These are phyloP conservation scores for Cynaeus angustus DNA, from an alignment of 2,888 invertebrate species.

Conservation along the genomic window DNA sequence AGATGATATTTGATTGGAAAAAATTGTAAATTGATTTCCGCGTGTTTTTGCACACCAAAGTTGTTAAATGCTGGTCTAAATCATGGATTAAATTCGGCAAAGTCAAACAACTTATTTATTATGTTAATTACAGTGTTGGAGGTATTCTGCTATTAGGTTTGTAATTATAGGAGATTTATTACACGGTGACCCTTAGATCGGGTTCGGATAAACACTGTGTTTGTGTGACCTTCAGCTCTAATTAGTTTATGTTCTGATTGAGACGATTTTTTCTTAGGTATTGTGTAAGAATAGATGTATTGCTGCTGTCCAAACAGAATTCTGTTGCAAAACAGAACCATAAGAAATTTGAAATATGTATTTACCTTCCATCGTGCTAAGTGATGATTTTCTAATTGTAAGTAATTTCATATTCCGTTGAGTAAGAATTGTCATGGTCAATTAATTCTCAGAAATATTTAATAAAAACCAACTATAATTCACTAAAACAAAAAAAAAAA, in stretches of 20 bases:
- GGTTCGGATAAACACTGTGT: neutral
- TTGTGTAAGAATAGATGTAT: neutral
- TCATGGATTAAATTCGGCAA: neutral
- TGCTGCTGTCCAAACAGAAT: neutral
- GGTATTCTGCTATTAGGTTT: neutral
- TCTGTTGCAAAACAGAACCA: neutral
- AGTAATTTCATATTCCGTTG: constrained; percentile 3
- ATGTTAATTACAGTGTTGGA: neutral
- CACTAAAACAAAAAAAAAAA: constrained; percentile 16
- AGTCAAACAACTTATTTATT: neutral
- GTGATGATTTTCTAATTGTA: constrained; percentile 5
- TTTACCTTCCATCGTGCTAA: too few species aligned
- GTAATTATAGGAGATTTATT: constrained; percentile 9
- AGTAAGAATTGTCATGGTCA: constrained; percentile 12
- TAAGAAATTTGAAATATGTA: too few species aligned
- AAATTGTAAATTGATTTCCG: constrained; percentile 33
- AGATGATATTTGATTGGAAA: constrained; percentile 7
- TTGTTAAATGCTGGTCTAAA: neutral
- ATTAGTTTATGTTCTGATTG: constrained; percentile 4
- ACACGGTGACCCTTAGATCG: neutral
- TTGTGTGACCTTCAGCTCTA: neutral
- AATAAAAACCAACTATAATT: neutral
- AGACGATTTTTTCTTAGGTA: neutral
- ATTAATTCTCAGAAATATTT: constrained; percentile 7
- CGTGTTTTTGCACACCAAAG: constrained; percentile 5